A percentile compares a stretch with the other conserved stretches of the same genome.
phyloP scores from a whole-genome alignment of 2,113 vertebrate species.

The Jacana jacana region DNA sequence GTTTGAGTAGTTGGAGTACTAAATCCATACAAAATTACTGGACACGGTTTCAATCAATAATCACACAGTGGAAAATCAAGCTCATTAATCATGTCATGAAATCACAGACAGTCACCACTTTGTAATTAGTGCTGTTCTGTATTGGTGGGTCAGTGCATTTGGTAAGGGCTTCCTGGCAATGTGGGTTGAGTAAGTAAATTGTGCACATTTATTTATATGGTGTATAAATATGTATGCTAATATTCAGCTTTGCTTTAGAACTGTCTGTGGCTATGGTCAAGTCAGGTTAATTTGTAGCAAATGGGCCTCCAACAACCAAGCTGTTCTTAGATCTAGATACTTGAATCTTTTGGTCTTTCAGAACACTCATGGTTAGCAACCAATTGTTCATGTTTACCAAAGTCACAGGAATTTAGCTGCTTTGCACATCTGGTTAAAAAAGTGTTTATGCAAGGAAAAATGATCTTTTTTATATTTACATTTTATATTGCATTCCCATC shows the following conservation, averaged over 20 bases:
- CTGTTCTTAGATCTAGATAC: background rate
- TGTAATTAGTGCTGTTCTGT: background rate
- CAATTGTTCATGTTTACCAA: background rate
- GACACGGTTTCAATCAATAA: background rate
- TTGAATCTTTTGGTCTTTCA: background rate
- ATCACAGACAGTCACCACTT: background rate
- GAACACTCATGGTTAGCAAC: background rate
- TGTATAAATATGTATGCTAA: background rate
- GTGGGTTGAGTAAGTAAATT: background rate
- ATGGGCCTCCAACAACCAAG: background rate
- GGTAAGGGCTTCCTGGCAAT: background rate
- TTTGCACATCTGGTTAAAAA: background rate
- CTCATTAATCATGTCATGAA: slow-evolving; percentile 27
- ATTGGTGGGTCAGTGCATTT: background rate
- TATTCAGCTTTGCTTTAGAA: background rate
- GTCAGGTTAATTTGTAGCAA: background rate
- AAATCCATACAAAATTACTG: background rate
- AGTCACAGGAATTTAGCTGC: background rate
- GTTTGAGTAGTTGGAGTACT: background rate
- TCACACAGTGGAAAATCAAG: background rate
- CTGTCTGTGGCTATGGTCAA: background rate
- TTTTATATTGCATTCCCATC: background rate
- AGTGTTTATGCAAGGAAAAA: background rate
- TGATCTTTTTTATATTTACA: rapidly evolving
- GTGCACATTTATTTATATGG: background rate